Evolutionary conservation across 2,797 vertebrate genomes (phyloP).

Genomic region (Todus mexicanus): DNA sequence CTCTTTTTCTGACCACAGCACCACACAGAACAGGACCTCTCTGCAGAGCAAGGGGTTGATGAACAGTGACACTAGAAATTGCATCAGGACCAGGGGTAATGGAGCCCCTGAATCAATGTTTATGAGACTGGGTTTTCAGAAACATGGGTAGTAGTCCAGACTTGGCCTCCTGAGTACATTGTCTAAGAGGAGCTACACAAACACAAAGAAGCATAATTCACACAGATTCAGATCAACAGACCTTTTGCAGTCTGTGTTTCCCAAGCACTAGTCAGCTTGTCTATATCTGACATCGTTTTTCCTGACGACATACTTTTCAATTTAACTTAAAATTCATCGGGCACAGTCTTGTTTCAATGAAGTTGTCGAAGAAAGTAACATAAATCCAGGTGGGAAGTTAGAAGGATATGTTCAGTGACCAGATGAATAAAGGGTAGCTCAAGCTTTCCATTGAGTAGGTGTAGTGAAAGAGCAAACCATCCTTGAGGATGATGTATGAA

Average conservation of each 20-base stretch:
- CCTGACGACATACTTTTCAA: background rate
- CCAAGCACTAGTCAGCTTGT: background rate
- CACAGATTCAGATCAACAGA: background rate
- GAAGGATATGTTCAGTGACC: background rate
- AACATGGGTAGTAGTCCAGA: background rate
- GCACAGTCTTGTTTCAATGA: background rate
- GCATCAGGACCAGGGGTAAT: background rate
- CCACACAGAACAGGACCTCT: background rate
- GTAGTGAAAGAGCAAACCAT: background rate
- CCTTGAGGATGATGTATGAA: background rate
- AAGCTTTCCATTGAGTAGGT: constrained; percentile 13
- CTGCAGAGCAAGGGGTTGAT: background rate
- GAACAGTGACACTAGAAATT: background rate
- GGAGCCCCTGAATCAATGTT: background rate
- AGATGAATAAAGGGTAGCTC: background rate
- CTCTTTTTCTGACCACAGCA: background rate
- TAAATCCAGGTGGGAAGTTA: background rate
- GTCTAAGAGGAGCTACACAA: background rate
- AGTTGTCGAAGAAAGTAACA: background rate
- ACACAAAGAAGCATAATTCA: background rate
- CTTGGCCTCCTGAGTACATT: background rate
- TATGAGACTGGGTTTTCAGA: background rate
- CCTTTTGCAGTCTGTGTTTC: background rate
- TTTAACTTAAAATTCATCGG: background rate
- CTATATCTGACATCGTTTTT: background rate